phyloP scores from a whole-genome alignment of 2,888 invertebrate genomes.

The Dysmachus trigonus region DNA sequence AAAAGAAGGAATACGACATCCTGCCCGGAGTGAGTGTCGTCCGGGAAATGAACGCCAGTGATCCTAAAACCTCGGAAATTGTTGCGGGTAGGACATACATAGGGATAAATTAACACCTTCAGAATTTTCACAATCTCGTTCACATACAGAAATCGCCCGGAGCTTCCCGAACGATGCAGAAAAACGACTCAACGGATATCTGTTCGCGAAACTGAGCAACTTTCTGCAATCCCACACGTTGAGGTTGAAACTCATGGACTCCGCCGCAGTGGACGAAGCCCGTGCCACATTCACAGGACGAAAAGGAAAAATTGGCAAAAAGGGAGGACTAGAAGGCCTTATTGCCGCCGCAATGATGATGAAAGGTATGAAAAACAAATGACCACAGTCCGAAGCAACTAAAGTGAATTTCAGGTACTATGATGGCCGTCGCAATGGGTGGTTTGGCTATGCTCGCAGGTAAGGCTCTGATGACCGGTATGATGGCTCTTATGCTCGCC shows the following conservation, averaged over 20 bases:
- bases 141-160: conserved; percentile 72
- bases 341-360: conserved; percentile 71
- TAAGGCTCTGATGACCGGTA: conserved; percentile 82
- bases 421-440: conserved; percentile 78
- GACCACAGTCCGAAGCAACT: neutral
- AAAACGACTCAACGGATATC: conserved; percentile 78
- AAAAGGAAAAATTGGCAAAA: conserved; percentile 65
- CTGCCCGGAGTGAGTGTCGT: conserved; percentile 80
- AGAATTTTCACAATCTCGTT: conserved; percentile 5
- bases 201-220: conserved; percentile 75
- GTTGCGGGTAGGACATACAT: conserved; percentile 66
- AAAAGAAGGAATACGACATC: conserved; percentile 72
- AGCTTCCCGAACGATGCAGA: conserved; percentile 80
- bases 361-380: conserved; percentile 66
- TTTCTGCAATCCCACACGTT: conserved; percentile 79
- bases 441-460: conserved; percentile 82
- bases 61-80: conserved; percentile 71
- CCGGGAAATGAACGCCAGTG: conserved; percentile 71
- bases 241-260: conserved; percentile 75
- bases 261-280: conserved; percentile 69
- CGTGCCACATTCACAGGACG: conserved; percentile 69
- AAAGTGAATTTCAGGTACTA: conserved; percentile 67
- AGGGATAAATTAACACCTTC: neutral
- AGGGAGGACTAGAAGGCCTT: conserved; percentile 66
- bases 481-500: conserved; percentile 81